Evolutionary conservation across 2,888 invertebrate species (phyloP).

Genomic region (Deilephila porcellus): DNA sequence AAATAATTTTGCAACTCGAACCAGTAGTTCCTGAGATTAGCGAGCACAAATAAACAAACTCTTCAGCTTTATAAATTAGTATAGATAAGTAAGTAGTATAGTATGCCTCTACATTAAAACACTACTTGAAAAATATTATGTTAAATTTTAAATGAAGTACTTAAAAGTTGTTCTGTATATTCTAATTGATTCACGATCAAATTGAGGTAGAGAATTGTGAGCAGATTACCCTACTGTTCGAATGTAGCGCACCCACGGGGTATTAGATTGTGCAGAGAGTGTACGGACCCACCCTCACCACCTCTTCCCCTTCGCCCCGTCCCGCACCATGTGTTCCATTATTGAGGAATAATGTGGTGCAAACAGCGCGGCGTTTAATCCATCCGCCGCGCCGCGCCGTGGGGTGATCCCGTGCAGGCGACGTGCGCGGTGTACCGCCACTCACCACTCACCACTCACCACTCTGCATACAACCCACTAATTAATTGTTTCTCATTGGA

Average conservation of each 20-base stretch:
- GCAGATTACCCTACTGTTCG: neutral
- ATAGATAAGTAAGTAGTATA: too few species aligned
- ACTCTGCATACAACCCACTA: neutral
- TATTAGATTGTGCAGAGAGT: neutral
- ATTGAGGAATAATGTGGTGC: conserved; percentile 6
- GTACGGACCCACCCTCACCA: neutral
- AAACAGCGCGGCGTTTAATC: conserved; percentile 15
- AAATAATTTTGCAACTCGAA: too few species aligned
- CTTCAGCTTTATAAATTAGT: too few species aligned
- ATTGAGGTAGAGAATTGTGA: too few species aligned
- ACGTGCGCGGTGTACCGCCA: neutral
- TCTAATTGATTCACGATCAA: too few species aligned
- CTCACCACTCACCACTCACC: too few species aligned
- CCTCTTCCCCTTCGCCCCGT: neutral
- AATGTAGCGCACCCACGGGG: neutral
- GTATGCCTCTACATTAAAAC: too few species aligned
- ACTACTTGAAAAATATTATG: too few species aligned
- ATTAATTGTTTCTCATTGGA: neutral
- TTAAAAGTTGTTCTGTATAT: too few species aligned
- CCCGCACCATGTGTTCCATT: neutral
- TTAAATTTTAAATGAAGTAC: neutral
- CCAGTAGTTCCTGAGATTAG: too few species aligned
- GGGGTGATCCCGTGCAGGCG: neutral
- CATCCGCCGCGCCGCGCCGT: neutral
- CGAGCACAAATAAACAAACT: too few species aligned